Percentiles rank a stretch among this genome's conserved stretches.
phyloP scores from a whole-genome alignment of 2,888 invertebrate species.

The Tricholauxania praeusta region DNA sequence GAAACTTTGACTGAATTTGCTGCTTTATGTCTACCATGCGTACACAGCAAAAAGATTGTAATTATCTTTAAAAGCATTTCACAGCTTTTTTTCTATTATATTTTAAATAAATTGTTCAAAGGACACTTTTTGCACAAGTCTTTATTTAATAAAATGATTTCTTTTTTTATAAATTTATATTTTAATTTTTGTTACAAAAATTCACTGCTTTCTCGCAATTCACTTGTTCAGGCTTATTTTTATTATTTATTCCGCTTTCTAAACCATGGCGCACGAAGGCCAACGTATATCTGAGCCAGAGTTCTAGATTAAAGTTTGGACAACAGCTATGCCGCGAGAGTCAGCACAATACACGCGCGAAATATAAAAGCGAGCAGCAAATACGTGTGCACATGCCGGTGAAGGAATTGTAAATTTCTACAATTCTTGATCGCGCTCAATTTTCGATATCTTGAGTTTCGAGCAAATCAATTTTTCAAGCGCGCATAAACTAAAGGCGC shows the following conservation, averaged over 20 bases:
- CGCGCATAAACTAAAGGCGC: too few species aligned
- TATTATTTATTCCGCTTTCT: not conserved
- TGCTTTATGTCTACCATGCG: conserved; percentile 38
- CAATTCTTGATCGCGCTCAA: too few species aligned
- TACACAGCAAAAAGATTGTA: conserved; percentile 55
- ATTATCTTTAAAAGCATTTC: conserved; percentile 16
- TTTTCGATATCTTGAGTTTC: too few species aligned
- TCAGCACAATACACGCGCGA: too few species aligned
- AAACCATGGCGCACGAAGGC: conserved; percentile 33
- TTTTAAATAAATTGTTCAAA: too few species aligned
- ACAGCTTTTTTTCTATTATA: not conserved
- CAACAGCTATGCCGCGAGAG: conserved; percentile 33
- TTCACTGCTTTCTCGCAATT: not conserved
- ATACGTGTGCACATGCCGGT: too few species aligned
- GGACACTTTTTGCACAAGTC: not conserved
- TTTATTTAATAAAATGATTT: not conserved
- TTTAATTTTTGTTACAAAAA: not conserved
- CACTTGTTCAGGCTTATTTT: not conserved
- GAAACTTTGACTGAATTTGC: conserved; percentile 4
- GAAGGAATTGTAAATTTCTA: too few species aligned
- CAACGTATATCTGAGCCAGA: conserved; percentile 56
- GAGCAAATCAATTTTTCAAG: too few species aligned
- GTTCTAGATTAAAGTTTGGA: conserved; percentile 53
- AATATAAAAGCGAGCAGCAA: too few species aligned
- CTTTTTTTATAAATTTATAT: not conserved